Conservation (phyloP, 2,797 vertebrate species). For the Babyrousa celebensis region DNA sequence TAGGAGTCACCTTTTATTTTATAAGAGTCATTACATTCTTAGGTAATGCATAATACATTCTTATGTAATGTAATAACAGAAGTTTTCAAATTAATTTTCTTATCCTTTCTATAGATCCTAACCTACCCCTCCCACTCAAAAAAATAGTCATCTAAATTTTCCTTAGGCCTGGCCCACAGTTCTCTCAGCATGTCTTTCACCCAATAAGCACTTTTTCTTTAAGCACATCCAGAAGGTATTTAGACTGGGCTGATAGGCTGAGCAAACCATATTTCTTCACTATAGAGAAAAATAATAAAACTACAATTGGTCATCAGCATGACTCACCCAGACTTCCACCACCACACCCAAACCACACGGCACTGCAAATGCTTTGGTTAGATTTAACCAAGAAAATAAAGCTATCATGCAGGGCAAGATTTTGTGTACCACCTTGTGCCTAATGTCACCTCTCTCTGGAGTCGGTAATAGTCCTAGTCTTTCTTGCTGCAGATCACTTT, state of each 20-base stretch:
- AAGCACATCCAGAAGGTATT: conserved; percentile 21
- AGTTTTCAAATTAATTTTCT: conserved; percentile 41
- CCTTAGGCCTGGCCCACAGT: neutral
- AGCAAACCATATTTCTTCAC: conserved; percentile 62
- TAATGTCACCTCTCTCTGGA: neutral
- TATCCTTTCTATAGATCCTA: neutral
- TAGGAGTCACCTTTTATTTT: conserved; percentile 15
- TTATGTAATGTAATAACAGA: neutral
- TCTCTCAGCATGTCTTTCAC: neutral
- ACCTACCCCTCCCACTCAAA: neutral
- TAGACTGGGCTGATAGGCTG: neutral
- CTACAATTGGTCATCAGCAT: conserved; percentile 65
- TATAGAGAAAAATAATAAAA: conserved; percentile 52
- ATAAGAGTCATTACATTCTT: neutral
- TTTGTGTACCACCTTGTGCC: neutral
- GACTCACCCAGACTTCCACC: conserved; percentile 78
- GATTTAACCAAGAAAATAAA: conserved; percentile 61
- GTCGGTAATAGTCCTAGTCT: neutral
- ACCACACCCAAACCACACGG: conserved; percentile 82
- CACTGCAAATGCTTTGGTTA: neutral
- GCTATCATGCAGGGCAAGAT: neutral
- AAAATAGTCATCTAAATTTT: neutral
- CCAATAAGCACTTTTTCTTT: conserved; percentile 58
- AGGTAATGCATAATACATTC: no score
- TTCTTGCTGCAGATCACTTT: neutral